Percentiles rank a stretch among this genome's conserved stretches.
These are phyloP conservation scores for Cydia splendana DNA, from an alignment of 1,140 invertebrate species.

Conservation along the genomic window DNA sequence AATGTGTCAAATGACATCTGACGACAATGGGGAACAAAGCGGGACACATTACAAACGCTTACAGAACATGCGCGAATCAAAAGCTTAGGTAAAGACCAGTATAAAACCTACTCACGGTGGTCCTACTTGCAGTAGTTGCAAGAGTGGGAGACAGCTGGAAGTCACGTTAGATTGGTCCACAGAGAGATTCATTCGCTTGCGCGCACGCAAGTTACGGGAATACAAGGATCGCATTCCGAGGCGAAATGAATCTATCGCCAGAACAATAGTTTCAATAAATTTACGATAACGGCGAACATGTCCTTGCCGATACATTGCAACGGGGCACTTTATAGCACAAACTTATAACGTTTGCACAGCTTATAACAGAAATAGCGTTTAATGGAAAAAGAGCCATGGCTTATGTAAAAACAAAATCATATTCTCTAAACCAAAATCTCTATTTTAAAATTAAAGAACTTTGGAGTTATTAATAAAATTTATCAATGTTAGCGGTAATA, in stretches of 20 bases:
- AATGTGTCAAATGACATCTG: neutral
- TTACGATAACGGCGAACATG: constrained; percentile 48
- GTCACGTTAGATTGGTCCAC: neutral
- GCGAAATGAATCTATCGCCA: constrained; percentile 16
- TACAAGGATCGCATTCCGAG: neutral
- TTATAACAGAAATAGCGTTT: neutral
- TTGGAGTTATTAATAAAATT: too few species aligned
- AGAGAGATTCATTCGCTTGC: neutral
- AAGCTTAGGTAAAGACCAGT: neutral
- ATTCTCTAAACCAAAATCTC: too few species aligned
- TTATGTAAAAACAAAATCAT: too few species aligned
- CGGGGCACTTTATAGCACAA: constrained; percentile 54
- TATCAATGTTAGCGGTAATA: too few species aligned
- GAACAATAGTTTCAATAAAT: constrained; percentile 61
- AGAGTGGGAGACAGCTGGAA: neutral
- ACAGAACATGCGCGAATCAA: neutral
- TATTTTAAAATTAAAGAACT: too few species aligned
- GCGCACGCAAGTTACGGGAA: neutral
- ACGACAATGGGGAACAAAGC: neutral
- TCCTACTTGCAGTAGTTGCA: too few species aligned
- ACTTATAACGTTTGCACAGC: constrained; percentile 29
- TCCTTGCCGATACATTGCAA: constrained; percentile 54
- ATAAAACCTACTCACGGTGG: neutral
- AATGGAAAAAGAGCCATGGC: too few species aligned
- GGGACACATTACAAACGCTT: neutral